Conservation (phyloP, 2,888 invertebrate species). For the Seira musarum region DNA sequence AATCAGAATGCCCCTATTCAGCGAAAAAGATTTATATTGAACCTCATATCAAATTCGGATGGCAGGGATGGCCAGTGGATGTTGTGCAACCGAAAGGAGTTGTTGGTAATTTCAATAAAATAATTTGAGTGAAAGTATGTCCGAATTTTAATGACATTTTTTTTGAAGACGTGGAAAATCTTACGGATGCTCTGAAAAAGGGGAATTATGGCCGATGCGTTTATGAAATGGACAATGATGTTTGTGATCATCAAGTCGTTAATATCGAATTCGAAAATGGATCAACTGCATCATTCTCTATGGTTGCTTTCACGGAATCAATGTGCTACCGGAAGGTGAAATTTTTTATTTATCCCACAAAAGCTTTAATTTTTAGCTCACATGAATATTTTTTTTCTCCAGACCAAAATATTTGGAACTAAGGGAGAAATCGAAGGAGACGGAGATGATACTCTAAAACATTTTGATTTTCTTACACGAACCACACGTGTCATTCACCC, state of each 20-base stretch:
- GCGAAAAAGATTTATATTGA: constrained; percentile 73
- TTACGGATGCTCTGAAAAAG: constrained; percentile 65
- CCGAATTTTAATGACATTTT: constrained; percentile 9
- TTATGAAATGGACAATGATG: constrained; percentile 73
- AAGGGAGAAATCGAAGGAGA: constrained; percentile 70
- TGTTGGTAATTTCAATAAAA: constrained; percentile 54
- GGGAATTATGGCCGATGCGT: constrained; percentile 73
- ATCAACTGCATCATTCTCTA: constrained; percentile 72
- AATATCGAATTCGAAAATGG: constrained; percentile 73
- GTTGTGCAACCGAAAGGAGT: constrained; percentile 69
- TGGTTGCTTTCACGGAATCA: constrained; percentile 73
- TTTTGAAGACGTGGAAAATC: constrained; percentile 66
- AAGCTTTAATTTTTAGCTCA: constrained; percentile 8
- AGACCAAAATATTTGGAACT: constrained; percentile 73
- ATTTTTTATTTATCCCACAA: constrained; percentile 18
- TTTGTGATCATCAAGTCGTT: constrained; percentile 73
- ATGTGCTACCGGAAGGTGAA: constrained; percentile 71
- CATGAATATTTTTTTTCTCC: neutral
- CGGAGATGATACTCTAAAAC: constrained; percentile 64
- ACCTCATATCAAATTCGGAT: constrained; percentile 62
- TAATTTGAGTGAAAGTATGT: too few species aligned
- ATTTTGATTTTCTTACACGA: constrained; percentile 68
- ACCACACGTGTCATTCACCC: constrained; percentile 52
- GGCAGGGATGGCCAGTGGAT: constrained; percentile 68
- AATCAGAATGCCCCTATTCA: constrained; percentile 72